Percentiles rank a stretch among this genome's conserved stretches.
phyloP scores from a whole-genome alignment of 2,888 invertebrate species.

The Didymodactylos carnosus region DNA sequence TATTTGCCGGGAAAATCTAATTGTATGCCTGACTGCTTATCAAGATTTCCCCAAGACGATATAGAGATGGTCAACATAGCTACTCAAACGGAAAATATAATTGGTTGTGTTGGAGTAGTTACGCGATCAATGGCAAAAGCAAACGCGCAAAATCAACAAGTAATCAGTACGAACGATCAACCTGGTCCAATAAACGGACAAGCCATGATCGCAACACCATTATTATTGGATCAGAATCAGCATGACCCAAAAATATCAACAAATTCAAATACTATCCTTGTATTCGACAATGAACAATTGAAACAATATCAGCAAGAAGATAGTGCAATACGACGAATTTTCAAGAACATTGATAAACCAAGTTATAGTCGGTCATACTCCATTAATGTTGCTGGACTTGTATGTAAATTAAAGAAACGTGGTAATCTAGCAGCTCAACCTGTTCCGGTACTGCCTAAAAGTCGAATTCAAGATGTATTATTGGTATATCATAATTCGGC shows the following conservation, averaged over 20 bases:
- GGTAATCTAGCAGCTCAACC: background rate
- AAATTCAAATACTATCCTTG: background rate
- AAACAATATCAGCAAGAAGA: background rate
- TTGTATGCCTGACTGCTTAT: background rate
- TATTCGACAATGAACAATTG: background rate
- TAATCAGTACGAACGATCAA: background rate
- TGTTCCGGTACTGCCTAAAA: background rate
- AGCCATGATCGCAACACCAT: no score
- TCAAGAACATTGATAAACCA: background rate
- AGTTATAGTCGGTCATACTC: background rate
- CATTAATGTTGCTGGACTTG: background rate
- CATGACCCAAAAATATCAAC: no score
- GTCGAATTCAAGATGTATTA: background rate
- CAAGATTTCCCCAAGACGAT: background rate
- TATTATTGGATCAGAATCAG: no score
- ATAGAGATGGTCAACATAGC: background rate
- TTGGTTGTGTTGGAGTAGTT: no score
- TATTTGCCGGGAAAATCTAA: background rate
- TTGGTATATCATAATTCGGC: background rate
- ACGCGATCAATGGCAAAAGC: no score
- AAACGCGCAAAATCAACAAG: no score
- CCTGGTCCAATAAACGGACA: no score
- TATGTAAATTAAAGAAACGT: background rate
- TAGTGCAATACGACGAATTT: background rate
- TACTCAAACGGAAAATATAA: background rate